Evolutionary conservation across 2,888 invertebrate genomes (phyloP).

Genomic region (Xylocampa areola): DNA sequence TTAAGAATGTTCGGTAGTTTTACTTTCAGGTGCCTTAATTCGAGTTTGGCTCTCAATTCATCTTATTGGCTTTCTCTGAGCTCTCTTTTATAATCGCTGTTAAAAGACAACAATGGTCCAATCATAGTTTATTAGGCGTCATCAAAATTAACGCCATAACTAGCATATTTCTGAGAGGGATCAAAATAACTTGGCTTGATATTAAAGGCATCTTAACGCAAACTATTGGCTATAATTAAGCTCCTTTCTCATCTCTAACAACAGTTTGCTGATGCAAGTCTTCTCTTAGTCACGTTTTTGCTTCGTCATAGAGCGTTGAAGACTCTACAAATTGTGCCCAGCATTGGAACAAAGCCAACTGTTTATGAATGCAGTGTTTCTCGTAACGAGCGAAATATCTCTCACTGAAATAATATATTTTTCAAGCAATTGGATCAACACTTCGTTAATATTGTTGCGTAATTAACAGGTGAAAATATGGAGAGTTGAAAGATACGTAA

Average conservation of each 20-base stretch:
- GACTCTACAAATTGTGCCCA: conserved; percentile 78
- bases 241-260: conserved; percentile 56
- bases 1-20: too few relatives aligned
- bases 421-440: conserved; percentile 36
- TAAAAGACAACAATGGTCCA: too few relatives aligned
- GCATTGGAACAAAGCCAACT: conserved; percentile 79
- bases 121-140: too few relatives aligned
- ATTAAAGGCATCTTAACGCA: conserved; percentile 36
- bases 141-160: too few relatives aligned
- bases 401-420: conserved; percentile 48
- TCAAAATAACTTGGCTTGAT: conserved; percentile 26
- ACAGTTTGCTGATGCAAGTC: conserved; percentile 57
- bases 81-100: too few relatives aligned
- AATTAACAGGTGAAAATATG: conserved; percentile 16
- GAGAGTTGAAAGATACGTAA: not conserved
- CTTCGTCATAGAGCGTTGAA: conserved; percentile 72
- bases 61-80: too few relatives aligned
- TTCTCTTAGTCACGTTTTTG: conserved; percentile 79
- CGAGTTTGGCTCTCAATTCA: too few relatives aligned
- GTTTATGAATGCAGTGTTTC: conserved; percentile 81
- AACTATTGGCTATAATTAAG: conserved; percentile 58
- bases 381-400: conserved; percentile 79
- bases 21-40: too few relatives aligned
- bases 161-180: conserved; percentile 21
- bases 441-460: conserved; percentile 34